These are phyloP conservation scores for Heliocidaris erythrogramma DNA, from an alignment of 35 echinoderm and acorn worm genomes.

Conservation along the genomic window DNA sequence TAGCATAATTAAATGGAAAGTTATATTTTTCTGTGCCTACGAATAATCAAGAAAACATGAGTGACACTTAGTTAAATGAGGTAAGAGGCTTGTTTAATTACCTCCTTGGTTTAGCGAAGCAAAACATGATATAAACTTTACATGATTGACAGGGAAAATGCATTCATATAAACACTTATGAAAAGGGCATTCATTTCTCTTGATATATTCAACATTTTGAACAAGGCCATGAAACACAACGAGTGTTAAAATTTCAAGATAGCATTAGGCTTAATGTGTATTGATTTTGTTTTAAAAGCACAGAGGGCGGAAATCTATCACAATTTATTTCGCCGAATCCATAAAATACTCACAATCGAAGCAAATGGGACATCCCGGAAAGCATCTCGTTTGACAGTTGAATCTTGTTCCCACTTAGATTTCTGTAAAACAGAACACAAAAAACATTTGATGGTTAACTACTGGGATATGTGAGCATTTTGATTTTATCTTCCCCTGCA, in stretches of 20 bases:
- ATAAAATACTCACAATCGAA: slow-evolving; percentile 9
- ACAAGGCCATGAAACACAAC: too few species aligned
- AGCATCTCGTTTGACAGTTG: neutral
- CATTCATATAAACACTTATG: neutral
- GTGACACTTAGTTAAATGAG: too few species aligned
- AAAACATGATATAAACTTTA: too few species aligned
- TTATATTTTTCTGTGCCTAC: neutral
- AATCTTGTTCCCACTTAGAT: slow-evolving; percentile 18
- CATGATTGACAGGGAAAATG: neutral
- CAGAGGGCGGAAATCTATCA: neutral
- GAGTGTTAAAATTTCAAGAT: neutral
- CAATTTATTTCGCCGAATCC: neutral
- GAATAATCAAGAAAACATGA: too few species aligned
- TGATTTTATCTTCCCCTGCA: too few species aligned
- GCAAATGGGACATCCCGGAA: neutral
- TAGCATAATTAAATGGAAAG: neutral
- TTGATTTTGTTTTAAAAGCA: neutral
- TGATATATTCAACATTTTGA: too few species aligned
- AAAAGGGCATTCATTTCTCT: too few species aligned
- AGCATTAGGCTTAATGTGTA: neutral
- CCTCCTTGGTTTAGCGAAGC: too few species aligned
- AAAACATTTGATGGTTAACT: neutral
- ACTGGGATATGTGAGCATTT: neutral
- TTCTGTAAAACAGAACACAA: neutral
- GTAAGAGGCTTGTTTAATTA: too few species aligned